Evolutionary conservation across 1,140 invertebrate species (phyloP).

Genomic region (Sesamia nonagrioides): DNA sequence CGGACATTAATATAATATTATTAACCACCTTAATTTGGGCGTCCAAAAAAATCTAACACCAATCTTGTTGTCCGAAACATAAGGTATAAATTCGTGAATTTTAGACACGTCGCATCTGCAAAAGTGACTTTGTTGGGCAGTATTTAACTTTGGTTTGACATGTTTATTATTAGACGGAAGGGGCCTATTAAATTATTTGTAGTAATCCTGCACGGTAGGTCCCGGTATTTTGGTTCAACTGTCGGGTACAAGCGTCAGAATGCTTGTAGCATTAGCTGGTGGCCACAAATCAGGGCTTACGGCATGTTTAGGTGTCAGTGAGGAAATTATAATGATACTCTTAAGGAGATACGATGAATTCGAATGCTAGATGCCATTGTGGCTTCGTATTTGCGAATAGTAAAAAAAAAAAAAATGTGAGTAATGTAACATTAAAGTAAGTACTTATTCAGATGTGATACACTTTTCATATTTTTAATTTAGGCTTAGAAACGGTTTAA

Average conservation of each 20-base stretch:
- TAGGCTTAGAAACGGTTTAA: no score
- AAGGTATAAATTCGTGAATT: conserved; percentile 51
- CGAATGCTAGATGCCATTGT: conserved; percentile 17
- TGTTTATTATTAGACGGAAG: conserved; percentile 85
- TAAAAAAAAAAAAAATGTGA: background rate
- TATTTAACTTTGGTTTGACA: conserved; percentile 81
- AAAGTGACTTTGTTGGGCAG: conserved; percentile 62
- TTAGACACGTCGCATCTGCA: conserved; percentile 26
- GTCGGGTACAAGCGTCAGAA: conserved; percentile 64
- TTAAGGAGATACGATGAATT: conserved; percentile 26
- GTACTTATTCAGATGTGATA: no score
- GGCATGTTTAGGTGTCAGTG: conserved; percentile 74
- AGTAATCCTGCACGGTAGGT: conserved; percentile 77
- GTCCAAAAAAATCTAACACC: conserved; percentile 29
- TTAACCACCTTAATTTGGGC: conserved; percentile 52
- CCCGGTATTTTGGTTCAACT: conserved; percentile 78
- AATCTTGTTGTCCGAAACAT: conserved; percentile 16
- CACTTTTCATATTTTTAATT: no score
- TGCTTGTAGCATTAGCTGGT: conserved; percentile 63
- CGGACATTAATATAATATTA: conserved; percentile 75
- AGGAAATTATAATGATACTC: conserved; percentile 49
- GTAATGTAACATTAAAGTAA: background rate
- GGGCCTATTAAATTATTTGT: conserved; percentile 85
- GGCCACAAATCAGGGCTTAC: conserved; percentile 71
- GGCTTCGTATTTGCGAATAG: background rate